phyloP scores from a whole-genome alignment of 2,797 vertebrate genomes.

The Fringilla coelebs region DNA sequence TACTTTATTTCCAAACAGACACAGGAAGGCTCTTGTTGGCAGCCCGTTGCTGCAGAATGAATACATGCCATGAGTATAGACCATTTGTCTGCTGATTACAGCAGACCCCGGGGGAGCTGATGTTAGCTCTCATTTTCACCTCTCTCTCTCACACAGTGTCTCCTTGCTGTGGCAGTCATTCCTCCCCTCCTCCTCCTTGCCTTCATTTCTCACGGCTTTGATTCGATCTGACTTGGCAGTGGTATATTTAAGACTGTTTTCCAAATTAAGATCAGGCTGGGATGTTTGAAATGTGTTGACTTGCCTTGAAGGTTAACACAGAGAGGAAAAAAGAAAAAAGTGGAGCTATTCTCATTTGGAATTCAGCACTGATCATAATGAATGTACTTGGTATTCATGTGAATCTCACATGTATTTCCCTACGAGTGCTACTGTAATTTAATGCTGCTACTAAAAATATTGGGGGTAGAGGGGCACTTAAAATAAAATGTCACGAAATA shows the following conservation, averaged over 20 bases:
- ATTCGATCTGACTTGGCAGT: slow-evolving; percentile 34
- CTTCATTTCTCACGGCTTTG: not conserved
- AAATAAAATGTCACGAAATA: slow-evolving; percentile 11
- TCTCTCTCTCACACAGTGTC: slow-evolving; percentile 61
- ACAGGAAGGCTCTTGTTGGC: slow-evolving; percentile 61
- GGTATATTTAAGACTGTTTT: slow-evolving; percentile 65
- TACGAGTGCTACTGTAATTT: slow-evolving; percentile 40
- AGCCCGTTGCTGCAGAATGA: slow-evolving; percentile 72
- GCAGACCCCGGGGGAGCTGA: slow-evolving; percentile 69
- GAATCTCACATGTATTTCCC: slow-evolving; percentile 43
- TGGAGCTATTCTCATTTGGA: slow-evolving; percentile 57
- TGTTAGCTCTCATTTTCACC: slow-evolving; percentile 74
- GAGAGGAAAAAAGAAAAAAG: not conserved
- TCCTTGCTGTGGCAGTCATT: slow-evolving; percentile 28
- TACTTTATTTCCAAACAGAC: slow-evolving; percentile 72
- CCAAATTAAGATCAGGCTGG: slow-evolving; percentile 63
- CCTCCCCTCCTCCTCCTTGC: not conserved
- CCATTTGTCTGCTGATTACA: slow-evolving; percentile 74
- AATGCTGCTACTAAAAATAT: slow-evolving; percentile 30
- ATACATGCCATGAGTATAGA: slow-evolving; percentile 63
- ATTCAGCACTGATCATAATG: slow-evolving; percentile 54
- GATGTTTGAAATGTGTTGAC: slow-evolving; percentile 62
- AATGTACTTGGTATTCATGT: slow-evolving; percentile 33
- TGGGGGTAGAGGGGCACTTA: slow-evolving; percentile 3
- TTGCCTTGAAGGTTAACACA: slow-evolving; percentile 59